These are phyloP conservation scores for Apostichopus leukothele DNA, from an alignment of 53 echinoderm and acorn worm species.

Conservation along the genomic window DNA sequence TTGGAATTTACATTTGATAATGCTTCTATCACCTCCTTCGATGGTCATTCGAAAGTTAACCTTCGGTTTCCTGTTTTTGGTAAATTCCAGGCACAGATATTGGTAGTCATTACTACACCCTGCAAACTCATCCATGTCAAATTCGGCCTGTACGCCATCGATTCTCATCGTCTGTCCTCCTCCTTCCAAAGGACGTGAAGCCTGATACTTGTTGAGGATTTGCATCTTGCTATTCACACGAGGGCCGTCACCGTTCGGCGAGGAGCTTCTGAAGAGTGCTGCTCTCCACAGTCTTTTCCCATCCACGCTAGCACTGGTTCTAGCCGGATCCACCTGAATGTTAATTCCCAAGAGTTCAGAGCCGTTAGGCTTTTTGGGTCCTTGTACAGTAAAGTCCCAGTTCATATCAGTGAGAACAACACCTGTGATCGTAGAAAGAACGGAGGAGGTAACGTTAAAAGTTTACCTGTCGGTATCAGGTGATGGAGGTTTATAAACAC, in stretches of 20 bases:
- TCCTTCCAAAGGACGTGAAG: constrained; percentile 48
- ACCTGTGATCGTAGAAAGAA: constrained; percentile 37
- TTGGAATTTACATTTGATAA: constrained; percentile 74
- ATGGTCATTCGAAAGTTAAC: constrained; percentile 63
- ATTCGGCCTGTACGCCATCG: constrained; percentile 58
- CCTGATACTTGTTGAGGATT: constrained; percentile 61
- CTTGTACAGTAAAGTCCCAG: constrained; percentile 64
- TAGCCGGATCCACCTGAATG: constrained; percentile 51
- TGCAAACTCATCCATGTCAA: constrained; percentile 68
- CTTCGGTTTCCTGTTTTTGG: constrained; percentile 63
- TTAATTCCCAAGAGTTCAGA: constrained; percentile 45
- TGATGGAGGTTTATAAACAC: too few relatives aligned
- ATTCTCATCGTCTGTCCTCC: constrained; percentile 50
- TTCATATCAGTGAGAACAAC: constrained; percentile 76
- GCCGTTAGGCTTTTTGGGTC: constrained; percentile 22
- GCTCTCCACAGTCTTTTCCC: constrained; percentile 73
- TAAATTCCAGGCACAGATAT: constrained; percentile 80
- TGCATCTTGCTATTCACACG: constrained; percentile 56
- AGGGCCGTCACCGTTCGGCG: constrained; percentile 57
- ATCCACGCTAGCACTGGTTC: constrained; percentile 49
- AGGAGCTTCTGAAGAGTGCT: constrained; percentile 74
- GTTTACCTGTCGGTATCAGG: too few relatives aligned
- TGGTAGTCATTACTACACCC: constrained; percentile 72
- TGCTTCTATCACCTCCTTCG: constrained; percentile 47
- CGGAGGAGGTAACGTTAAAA: too few relatives aligned